Conservation (phyloP, 1,140 invertebrate species). For the Drepana arcuata region DNA sequence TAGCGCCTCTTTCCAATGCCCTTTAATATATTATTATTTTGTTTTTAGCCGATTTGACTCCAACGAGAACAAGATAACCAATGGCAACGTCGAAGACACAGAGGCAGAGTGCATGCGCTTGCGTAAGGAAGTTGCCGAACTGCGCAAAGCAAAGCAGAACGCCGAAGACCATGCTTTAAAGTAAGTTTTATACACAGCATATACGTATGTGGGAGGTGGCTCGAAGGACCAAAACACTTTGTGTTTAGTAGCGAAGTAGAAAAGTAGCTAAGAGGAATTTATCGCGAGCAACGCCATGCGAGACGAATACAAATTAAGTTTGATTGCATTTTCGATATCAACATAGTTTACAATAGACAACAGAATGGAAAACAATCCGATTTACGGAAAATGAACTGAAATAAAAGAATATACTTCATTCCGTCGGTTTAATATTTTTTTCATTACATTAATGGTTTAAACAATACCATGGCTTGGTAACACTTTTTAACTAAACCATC, state of each 20-base stretch:
- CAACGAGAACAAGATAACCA: slow-evolving; percentile 38
- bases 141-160: slow-evolving; percentile 44
- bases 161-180: slow-evolving; percentile 61
- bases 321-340: not conserved
- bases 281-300: not conserved
- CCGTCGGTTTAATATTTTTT: too few relatives aligned
- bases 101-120: slow-evolving; percentile 51
- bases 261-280: not conserved
- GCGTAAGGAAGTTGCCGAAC: slow-evolving; percentile 53
- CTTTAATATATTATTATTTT: too few relatives aligned
- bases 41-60: slow-evolving; percentile 26
- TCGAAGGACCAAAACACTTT: not conserved
- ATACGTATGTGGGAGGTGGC: not conserved
- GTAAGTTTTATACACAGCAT: slow-evolving; percentile 31
- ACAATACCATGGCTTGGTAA: not conserved
- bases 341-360: too few relatives aligned
- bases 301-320: not conserved
- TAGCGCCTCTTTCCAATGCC: too few relatives aligned
- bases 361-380: too few relatives aligned
- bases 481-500: not conserved
- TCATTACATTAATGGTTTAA: too few relatives aligned
- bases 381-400: too few relatives aligned
- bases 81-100: slow-evolving; percentile 40
- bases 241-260: not conserved
- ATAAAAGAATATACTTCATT: too few relatives aligned